Conservation (phyloP, 2,797 vertebrate species). For the Tokudaia muenninki region DNA sequence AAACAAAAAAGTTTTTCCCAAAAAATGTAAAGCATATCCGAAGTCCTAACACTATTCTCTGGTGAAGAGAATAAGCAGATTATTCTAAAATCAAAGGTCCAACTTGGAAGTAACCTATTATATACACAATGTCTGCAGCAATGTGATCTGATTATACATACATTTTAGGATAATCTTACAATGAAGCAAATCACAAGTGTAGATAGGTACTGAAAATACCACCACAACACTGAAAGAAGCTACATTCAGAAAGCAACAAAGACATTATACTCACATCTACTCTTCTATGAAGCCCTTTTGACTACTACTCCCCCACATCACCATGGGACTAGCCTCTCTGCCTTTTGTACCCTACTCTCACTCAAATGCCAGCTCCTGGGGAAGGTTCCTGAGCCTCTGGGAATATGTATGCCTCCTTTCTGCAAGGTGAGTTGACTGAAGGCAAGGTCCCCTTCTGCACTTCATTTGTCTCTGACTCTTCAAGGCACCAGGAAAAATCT, state of each 20-base stretch:
- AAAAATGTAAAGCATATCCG: slow-evolving; percentile 34
- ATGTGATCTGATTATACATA: background rate
- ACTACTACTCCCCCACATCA: background rate
- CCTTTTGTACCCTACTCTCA: slow-evolving; percentile 28
- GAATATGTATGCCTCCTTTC: background rate
- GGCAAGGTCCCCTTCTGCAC: background rate
- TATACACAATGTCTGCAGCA: slow-evolving; percentile 14
- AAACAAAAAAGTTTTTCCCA: background rate
- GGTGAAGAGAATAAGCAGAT: slow-evolving; percentile 14
- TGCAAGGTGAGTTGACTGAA: slow-evolving; percentile 8
- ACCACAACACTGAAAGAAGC: slow-evolving; percentile 30
- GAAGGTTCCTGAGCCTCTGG: background rate
- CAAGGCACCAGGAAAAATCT: background rate
- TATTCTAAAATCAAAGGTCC: slow-evolving; percentile 58
- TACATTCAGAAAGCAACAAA: slow-evolving; percentile 31
- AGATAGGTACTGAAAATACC: slow-evolving; percentile 53
- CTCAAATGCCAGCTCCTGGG: background rate
- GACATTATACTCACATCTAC: slow-evolving; percentile 2
- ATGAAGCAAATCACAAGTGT: slow-evolving; percentile 11
- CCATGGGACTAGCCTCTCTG: background rate
- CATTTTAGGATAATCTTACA: slow-evolving; percentile 27
- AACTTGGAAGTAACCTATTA: slow-evolving; percentile 16
- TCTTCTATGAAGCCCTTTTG: slow-evolving; percentile 30
- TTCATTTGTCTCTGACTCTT: slow-evolving; percentile 16
- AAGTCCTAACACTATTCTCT: slow-evolving; percentile 37